Base-by-base conservation (phyloP, 2,797 vertebrate genomes). In the Fratercula arctica region DNA sequence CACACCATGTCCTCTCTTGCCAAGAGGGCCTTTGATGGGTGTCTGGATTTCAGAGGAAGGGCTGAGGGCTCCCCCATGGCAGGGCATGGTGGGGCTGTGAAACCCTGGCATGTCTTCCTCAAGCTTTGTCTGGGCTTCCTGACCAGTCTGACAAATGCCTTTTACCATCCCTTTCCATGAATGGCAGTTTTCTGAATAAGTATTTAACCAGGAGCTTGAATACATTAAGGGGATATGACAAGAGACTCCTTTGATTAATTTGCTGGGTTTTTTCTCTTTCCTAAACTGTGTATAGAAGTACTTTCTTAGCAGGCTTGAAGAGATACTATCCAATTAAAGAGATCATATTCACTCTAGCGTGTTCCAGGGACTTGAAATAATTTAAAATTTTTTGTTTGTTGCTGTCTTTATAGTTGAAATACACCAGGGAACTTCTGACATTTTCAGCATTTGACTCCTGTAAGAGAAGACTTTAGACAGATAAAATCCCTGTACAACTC, bases 391-490 rank as follows among this genome's bases (percentile, higher is more conserved):
- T 13, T 53, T 76, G 16, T 79, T 86, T 70, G 50, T 88, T 97
- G 68, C 56, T 90, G 3, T 87, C 95, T 97, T 94, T 93, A 18
- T 92, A 74, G 45, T 78, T 95, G 59, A 96, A 93, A 73, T 66
- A 78, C 91, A 69, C n/a, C 76, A 9, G 20, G 53, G 72, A 93
- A 31, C 43, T 90, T 95, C 43, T 94, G 77, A 92, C 25, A 60
- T 96, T 97, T 97, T 89, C 94, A 95, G 59, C 25, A 78, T 89
- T 97, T 94, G 86, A 88, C 61, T 97, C 82, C 74, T 93, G 66
- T 68, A 95, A 93, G 77, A 94, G 74, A 37, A 97, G 37, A 35
- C 69, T 63, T 88, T 60, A 67, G 45, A 68, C 56, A 93, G 89
- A 90, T 95, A 59, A 97, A 97, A 89, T 96, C 77, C 64, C 72